Evolutionary conservation across 2,888 invertebrate species (phyloP).

Genomic region (Phengaris alcon): DNA sequence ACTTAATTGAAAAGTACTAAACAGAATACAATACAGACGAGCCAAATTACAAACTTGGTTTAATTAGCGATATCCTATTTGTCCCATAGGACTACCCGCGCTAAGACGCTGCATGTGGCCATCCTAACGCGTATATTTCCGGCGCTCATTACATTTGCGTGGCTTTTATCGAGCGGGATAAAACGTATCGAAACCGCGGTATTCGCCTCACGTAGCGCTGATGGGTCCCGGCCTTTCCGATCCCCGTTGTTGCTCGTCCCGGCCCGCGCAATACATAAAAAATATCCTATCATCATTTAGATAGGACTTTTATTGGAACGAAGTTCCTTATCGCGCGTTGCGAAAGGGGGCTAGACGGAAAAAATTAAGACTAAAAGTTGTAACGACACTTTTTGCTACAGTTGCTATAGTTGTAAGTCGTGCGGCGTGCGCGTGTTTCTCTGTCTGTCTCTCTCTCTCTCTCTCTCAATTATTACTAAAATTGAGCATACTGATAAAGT

Average conservation of each 20-base stretch:
- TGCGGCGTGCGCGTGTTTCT: too few relatives aligned
- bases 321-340: too few relatives aligned
- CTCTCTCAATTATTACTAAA: too few relatives aligned
- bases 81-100: neutral
- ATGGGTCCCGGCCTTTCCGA: neutral
- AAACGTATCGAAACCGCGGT: conserved; percentile 15
- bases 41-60: too few relatives aligned
- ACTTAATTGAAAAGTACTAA: too few relatives aligned
- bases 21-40: too few relatives aligned
- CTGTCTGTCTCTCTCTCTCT: too few relatives aligned
- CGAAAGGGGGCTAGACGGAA: too few relatives aligned
- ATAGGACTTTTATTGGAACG: neutral
- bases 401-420: too few relatives aligned
- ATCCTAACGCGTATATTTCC: neutral
- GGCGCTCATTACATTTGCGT: conserved; percentile 30
- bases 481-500: too few relatives aligned
- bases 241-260: conserved; percentile 1
- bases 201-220: conserved; percentile 24
- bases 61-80: neutral
- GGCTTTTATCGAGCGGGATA: conserved; percentile 21
- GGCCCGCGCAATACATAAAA: conserved; percentile 9
- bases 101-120: neutral
- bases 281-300: conserved; percentile 21
- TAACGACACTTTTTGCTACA: too few relatives aligned
- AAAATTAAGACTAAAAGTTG: too few relatives aligned